Percentiles rank a stretch among this genome's conserved stretches.
Conservation (phyloP, 2,113 vertebrate species). For the Heterotis niloticus region DNA sequence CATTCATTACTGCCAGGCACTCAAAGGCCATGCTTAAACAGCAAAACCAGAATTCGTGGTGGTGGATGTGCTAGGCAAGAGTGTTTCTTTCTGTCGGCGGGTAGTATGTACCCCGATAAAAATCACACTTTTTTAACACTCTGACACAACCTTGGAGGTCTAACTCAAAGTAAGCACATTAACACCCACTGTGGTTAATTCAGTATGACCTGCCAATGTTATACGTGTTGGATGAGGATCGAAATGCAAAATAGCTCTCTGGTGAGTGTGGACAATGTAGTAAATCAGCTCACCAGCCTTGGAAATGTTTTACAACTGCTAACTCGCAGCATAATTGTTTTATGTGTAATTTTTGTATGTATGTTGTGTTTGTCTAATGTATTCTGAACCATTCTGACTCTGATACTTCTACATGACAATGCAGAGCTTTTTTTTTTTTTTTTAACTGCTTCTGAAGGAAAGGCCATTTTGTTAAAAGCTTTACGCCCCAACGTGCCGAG, state of each 20-base stretch:
- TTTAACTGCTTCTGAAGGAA: background rate
- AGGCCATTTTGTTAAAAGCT: slow-evolving; percentile 1
- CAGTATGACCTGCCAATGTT: background rate
- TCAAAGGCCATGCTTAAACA: background rate
- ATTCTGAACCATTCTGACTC: too few species aligned
- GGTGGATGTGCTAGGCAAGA: background rate
- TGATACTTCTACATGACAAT: background rate
- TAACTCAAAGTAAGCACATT: background rate
- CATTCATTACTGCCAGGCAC: background rate
- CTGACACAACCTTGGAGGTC: background rate
- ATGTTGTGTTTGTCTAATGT: too few species aligned
- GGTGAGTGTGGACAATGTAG: background rate
- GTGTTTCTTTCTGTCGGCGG: background rate
- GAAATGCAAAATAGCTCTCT: background rate
- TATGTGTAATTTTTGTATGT: too few species aligned
- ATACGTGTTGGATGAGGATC: background rate
- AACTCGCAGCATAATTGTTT: background rate
- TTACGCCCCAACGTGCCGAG: background rate
- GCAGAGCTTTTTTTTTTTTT: background rate
- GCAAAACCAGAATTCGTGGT: background rate
- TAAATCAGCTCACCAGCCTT: background rate
- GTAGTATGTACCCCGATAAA: background rate
- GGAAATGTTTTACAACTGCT: background rate
- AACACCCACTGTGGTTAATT: background rate
- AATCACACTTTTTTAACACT: background rate